Conservation (phyloP, 2,113 vertebrate species). For the Leptosomus discolor region DNA sequence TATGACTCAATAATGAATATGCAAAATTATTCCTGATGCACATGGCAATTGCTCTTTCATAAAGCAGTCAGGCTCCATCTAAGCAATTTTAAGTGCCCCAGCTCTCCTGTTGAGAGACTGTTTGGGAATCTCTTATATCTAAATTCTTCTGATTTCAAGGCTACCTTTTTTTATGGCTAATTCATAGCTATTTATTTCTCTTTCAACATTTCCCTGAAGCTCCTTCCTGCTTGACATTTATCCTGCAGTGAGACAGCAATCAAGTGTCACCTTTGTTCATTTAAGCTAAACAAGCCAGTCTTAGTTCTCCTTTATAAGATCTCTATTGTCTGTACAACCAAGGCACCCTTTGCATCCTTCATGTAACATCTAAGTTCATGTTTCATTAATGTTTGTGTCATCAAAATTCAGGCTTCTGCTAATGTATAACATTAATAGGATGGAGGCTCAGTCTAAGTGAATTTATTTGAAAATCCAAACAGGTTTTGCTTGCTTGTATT, state of each 20-base stretch:
- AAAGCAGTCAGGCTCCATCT: background rate
- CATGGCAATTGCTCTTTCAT: background rate
- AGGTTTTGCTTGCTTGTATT: background rate
- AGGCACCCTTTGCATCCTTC: background rate
- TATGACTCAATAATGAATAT: background rate
- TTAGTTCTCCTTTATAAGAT: background rate
- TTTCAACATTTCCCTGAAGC: background rate
- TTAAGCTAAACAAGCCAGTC: background rate
- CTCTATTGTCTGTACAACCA: background rate
- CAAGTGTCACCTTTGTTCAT: background rate
- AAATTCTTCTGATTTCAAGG: background rate
- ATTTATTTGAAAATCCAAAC: background rate
- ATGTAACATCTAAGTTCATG: background rate
- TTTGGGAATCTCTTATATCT: background rate
- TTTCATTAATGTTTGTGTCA: constrained; percentile 36
- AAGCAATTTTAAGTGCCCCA: background rate
- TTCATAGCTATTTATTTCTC: background rate
- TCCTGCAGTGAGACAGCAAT: background rate
- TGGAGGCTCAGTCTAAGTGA: background rate
- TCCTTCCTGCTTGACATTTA: background rate
- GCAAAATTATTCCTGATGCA: background rate
- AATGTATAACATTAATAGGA: background rate
- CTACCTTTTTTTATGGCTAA: background rate
- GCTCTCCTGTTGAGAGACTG: background rate
- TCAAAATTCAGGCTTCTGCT: constrained; percentile 15